A percentile compares a stretch with the other conserved stretches of the same genome.
Evolutionary conservation across 1,140 invertebrate species (phyloP).

Genomic region (Apis mellifera): DNA sequence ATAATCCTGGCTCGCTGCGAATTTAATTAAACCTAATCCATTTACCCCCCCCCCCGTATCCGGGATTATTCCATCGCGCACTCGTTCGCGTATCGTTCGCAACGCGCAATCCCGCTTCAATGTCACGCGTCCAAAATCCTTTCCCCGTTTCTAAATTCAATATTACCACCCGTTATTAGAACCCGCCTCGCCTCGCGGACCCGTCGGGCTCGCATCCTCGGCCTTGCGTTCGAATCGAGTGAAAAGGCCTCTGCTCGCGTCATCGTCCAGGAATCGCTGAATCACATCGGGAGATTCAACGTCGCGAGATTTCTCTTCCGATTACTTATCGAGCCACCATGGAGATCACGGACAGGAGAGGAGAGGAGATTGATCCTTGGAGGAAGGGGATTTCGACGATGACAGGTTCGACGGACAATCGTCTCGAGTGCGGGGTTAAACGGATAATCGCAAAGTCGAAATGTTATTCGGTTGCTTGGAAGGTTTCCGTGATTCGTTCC

Average conservation of each 20-base stretch:
- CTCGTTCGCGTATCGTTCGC: background rate
- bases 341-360: background rate
- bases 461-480: too few relatives aligned
- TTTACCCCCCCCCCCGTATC: slow-evolving; percentile 31
- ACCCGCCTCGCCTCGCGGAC: background rate
- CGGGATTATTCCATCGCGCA: slow-evolving; percentile 12
- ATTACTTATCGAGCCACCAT: too few relatives aligned
- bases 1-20: slow-evolving; percentile 22
- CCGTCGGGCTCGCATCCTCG: background rate
- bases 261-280: slow-evolving; percentile 32
- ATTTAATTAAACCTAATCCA: slow-evolving; percentile 51
- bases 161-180: background rate
- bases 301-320: background rate
- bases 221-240: background rate
- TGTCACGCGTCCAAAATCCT: slow-evolving; percentile 31
- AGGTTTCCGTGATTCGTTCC: too few relatives aligned
- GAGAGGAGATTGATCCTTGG: too few relatives aligned
- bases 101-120: slow-evolving; percentile 29
- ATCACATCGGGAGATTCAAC: slow-evolving; percentile 14
- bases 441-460: background rate
- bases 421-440: too few relatives aligned
- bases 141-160: slow-evolving; percentile 46
- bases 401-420: too few relatives aligned
- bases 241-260: slow-evolving; percentile 1
- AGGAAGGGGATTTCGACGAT: too few relatives aligned